Percentiles rank a stretch among this genome's conserved stretches.
Evolutionary conservation across 2,888 invertebrate genomes (phyloP).

Genomic region (Parthenolecanium corni): DNA sequence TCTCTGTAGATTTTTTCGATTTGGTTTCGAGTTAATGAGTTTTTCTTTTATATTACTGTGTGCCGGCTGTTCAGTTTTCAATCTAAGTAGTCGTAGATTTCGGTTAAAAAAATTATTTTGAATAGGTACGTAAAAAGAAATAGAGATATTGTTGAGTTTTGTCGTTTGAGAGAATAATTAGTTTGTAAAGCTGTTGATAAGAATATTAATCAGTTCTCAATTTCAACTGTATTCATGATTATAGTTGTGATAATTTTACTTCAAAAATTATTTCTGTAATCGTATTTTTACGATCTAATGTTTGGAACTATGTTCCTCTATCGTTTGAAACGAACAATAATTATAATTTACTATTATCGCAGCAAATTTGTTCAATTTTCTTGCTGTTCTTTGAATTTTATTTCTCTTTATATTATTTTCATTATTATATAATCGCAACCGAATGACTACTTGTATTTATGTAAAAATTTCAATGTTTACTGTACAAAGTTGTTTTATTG

Average conservation of each 20-base stretch:
- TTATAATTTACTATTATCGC: neutral
- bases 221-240: neutral
- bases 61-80: too few relatives aligned
- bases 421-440: slow-evolving; percentile 6
- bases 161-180: neutral
- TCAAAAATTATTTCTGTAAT: slow-evolving; percentile 13
- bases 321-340: slow-evolving; percentile 15
- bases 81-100: too few relatives aligned
- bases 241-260: slow-evolving; percentile 21
- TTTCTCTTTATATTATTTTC: neutral
- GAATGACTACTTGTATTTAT: slow-evolving; percentile 7
- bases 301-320: slow-evolving; percentile 17
- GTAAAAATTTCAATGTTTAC: slow-evolving; percentile 6
- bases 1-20: too few relatives aligned
- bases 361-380: neutral
- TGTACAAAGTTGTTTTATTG: slow-evolving; percentile 17
- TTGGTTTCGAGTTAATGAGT: too few relatives aligned
- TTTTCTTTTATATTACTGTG: too few relatives aligned
- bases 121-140: too few relatives aligned
- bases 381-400: slow-evolving; percentile 13
- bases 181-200: neutral
- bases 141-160: too few relatives aligned
- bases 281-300: slow-evolving; percentile 23
- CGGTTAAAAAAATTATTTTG: too few relatives aligned
- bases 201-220: neutral